Evolutionary conservation across 2,888 invertebrate genomes (phyloP).

Genomic region (Hyles lineata): DNA sequence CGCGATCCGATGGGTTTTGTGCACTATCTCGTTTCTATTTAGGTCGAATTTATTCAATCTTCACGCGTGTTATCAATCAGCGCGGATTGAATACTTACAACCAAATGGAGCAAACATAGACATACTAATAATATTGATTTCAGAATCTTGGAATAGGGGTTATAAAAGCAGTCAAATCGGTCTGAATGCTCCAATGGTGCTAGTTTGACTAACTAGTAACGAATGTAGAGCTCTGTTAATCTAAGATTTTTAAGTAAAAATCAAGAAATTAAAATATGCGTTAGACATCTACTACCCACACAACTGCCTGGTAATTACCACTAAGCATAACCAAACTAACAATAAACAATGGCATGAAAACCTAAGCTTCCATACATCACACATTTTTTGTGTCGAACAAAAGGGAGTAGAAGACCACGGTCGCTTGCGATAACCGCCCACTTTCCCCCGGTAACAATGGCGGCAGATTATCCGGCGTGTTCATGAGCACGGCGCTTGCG

Average conservation of each 20-base stretch:
- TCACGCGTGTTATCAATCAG: constrained; percentile 9
- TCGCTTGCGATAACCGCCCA: constrained; percentile 47
- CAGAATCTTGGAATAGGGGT: neutral
- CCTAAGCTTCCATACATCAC: neutral
- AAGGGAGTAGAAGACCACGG: neutral
- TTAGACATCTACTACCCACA: too few species aligned
- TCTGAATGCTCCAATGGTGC: too few species aligned
- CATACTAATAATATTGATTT: neutral
- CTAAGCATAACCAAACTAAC: neutral
- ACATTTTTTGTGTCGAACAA: constrained; percentile 2
- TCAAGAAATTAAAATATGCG: too few species aligned
- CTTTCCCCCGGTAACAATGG: constrained; percentile 54
- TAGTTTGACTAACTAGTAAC: too few species aligned
- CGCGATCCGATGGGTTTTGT: neutral
- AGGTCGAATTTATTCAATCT: constrained; percentile 1
- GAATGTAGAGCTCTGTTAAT: too few species aligned
- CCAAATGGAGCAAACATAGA: constrained; percentile 6
- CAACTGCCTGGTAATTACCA: neutral
- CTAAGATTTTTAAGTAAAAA: too few species aligned
- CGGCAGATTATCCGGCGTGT: constrained; percentile 51
- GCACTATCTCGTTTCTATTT: neutral
- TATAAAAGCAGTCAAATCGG: neutral
- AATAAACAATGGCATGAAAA: neutral
- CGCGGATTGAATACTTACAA: neutral
- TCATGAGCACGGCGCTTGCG: constrained; percentile 50